These are phyloP conservation scores for Anticlea derivata DNA, from an alignment of 2,888 invertebrate genomes.

Conservation along the genomic window DNA sequence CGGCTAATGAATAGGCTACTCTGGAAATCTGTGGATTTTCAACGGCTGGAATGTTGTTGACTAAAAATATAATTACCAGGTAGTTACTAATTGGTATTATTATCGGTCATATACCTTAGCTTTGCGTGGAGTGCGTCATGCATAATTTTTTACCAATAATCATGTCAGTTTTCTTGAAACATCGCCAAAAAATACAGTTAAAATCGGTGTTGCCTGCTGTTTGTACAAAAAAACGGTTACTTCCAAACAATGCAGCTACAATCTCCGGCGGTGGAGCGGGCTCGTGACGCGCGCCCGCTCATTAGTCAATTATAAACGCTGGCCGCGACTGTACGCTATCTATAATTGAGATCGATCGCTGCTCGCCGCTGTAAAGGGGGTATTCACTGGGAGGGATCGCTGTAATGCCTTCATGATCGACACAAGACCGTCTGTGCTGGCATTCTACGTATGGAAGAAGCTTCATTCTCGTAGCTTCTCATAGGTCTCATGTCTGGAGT, in stretches of 20 bases:
- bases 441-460: no score
- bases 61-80: no score
- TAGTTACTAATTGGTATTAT: no score
- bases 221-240: slow-evolving; percentile 2
- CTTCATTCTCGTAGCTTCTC: no score
- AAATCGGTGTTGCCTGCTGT: background rate
- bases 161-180: background rate
- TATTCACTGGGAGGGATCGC: background rate
- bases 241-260: slow-evolving; percentile 9
- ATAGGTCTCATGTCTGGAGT: no score
- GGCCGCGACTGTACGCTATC: slow-evolving; percentile 46
- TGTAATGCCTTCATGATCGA: background rate
- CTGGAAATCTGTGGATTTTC: no score
- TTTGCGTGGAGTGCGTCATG: no score
- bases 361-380: slow-evolving; percentile 26
- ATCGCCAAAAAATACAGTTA: slow-evolving; percentile 1
- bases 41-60: no score
- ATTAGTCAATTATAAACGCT: slow-evolving; percentile 31
- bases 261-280: slow-evolving; percentile 1
- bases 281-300: slow-evolving; percentile 30
- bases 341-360: slow-evolving; percentile 62
- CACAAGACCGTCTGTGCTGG: no score
- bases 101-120: no score
- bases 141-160: no score
- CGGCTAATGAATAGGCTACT: no score